Base-by-base conservation (phyloP, 2,113 vertebrate species). In the Epinephelus moara region DNA sequence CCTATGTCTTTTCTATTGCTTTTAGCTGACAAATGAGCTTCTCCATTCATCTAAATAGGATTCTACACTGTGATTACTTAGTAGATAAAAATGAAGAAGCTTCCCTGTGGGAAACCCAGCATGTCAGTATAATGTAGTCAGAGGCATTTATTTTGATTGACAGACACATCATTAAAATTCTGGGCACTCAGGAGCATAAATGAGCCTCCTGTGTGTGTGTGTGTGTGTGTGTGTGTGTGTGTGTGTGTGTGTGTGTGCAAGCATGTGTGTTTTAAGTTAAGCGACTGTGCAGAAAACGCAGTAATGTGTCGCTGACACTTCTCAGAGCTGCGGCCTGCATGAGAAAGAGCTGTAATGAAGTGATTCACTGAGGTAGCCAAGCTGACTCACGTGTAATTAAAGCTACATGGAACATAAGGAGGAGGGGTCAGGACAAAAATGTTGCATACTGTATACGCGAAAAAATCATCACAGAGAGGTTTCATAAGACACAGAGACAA, bases 321-420 rank as follows among this genome's bases (percentile, higher is more conserved):
- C 66, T 83, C 76, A 61, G 74, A 27, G 80, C 78, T 17, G 70
- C 25, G 23, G 75, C 6, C 27, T 83, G 75, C 63, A 75, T 79
- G 81, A 89, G 82, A 91, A 82, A 69, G 68, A 70, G 80, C 89
- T 76, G 71, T 79, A 73, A 84, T 89, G 83, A 77, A 66, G 84
- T 86, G 75, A 86, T 84, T 87, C 86, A 77, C 75, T 9, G 63
- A 91, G 85, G 85, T 78, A 79, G 88, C 82, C 60, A 17, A 77
- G 91, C 89, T 93, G 92, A 93, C 87, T 91, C 80, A 85, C 85
- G 88, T 76, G 53, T 80, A 89, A 91, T 93, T 92, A 90, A 84
- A 89, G 89, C 84, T 67, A 68, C 79, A 70, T 30, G 68, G 85
- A 85, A 88, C 75, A 89, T 57, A 57, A 85, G 72, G 81, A 74